These are phyloP conservation scores for Onychomys leucogaster DNA, from an alignment of 2,797 vertebrate genomes.

Conservation along the genomic window DNA sequence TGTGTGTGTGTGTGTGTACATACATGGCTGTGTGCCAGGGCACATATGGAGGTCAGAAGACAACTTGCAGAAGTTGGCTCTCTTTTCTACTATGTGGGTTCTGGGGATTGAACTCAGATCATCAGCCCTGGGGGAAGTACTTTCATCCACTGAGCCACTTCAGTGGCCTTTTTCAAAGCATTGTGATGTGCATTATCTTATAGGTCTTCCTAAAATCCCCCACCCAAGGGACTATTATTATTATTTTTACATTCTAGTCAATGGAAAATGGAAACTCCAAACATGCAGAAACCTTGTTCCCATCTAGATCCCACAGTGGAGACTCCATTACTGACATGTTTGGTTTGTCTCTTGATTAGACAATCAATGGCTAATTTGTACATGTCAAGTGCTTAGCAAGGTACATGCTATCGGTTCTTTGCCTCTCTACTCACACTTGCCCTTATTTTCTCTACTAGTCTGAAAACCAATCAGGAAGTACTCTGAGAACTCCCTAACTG, in stretches of 20 bases:
- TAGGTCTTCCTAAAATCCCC: too few species aligned
- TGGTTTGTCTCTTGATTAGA: not conserved
- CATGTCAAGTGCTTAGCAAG: too few species aligned
- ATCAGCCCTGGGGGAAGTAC: not conserved
- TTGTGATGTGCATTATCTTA: not conserved
- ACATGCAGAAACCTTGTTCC: not conserved
- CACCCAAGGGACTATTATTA: too few species aligned
- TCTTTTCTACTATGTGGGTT: not conserved
- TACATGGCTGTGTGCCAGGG: not conserved
- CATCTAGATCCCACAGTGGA: rapidly evolving
- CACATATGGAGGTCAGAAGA: not conserved
- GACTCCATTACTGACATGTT: not conserved
- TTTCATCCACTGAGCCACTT: not conserved
- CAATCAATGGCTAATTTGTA: not conserved
- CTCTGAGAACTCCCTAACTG: not conserved
- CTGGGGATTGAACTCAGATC: not conserved
- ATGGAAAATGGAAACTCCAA: not conserved
- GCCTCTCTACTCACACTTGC: not conserved
- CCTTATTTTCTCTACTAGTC: too few species aligned
- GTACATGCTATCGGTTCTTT: rapidly evolving
- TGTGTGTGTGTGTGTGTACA: too few species aligned
- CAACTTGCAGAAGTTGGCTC: not conserved
- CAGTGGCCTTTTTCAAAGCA: not conserved
- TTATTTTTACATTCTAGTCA: not conserved
- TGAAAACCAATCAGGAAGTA: not conserved